Conservation (phyloP, 2,113 vertebrate genomes). For the Lucifuga dentata region DNA sequence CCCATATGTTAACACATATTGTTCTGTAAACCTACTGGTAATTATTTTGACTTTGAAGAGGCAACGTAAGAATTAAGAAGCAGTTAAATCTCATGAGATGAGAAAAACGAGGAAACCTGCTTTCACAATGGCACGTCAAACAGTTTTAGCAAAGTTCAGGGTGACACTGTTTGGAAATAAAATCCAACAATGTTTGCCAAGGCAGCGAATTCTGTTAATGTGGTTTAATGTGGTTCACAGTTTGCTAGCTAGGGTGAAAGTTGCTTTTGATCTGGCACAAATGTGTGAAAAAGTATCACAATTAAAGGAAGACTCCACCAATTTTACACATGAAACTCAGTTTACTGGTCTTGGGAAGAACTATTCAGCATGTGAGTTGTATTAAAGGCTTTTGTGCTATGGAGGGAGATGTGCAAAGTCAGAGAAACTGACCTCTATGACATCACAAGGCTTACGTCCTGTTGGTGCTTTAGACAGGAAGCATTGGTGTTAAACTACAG, state of each 20-base stretch:
- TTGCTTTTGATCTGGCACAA: conserved; percentile 55
- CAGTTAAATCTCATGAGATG: background rate
- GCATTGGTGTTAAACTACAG: no score
- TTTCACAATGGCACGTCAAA: conserved; percentile 5
- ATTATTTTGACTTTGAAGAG: conserved; percentile 9
- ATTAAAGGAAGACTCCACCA: background rate
- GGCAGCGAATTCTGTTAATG: conserved; percentile 46
- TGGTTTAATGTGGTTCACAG: conserved; percentile 50
- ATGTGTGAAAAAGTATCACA: conserved; percentile 26
- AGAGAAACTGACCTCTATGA: no score
- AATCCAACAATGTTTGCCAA: conserved; percentile 30
- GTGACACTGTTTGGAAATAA: conserved; percentile 44
- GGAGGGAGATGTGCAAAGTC: no score
- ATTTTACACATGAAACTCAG: no score
- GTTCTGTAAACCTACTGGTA: conserved; percentile 19
- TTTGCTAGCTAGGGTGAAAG: conserved; percentile 24
- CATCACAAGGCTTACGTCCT: no score
- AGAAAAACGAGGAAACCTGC: background rate
- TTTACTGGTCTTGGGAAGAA: no score
- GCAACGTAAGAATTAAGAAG: conserved; percentile 6
- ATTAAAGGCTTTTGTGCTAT: no score
- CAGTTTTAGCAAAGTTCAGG: conserved; percentile 19
- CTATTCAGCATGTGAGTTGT: no score
- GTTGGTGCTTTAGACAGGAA: no score
- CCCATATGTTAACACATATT: background rate